phyloP scores from a whole-genome alignment of 2,888 invertebrate species.

The Sarcophaga variegata region DNA sequence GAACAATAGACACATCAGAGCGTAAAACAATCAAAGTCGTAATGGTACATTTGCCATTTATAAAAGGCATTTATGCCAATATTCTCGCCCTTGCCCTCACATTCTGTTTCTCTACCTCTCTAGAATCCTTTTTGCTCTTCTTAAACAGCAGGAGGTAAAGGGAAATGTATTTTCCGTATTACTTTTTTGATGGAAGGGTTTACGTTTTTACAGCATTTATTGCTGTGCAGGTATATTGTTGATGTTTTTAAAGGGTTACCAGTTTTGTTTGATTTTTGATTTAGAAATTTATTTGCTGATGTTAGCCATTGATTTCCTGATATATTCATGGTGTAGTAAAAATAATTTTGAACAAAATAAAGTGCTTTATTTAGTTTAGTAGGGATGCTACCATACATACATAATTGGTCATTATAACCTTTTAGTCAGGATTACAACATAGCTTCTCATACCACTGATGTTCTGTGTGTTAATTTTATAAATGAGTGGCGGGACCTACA shows the following conservation, averaged over 20 bases:
- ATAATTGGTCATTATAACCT: too few species aligned
- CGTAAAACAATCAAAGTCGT: slow-evolving; percentile 70
- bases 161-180: slow-evolving; percentile 11
- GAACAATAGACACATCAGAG: slow-evolving; percentile 69
- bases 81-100: not conserved
- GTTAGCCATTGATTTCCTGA: not conserved
- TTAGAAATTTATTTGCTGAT: not conserved
- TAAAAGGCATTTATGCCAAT: slow-evolving; percentile 68
- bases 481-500: too few species aligned
- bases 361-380: too few species aligned
- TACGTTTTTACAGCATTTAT: slow-evolving; percentile 30
- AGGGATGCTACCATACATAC: too few species aligned
- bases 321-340: too few species aligned
- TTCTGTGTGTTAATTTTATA: too few species aligned
- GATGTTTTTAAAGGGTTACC: not conserved
- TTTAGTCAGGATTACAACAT: too few species aligned
- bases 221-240: not conserved
- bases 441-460: too few species aligned
- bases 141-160: slow-evolving; percentile 39
- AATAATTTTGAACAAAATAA: too few species aligned
- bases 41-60: slow-evolving; percentile 69
- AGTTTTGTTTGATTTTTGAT: not conserved
- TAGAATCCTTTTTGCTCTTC: not conserved
- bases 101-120: not conserved
- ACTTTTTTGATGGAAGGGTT: not conserved